These are phyloP conservation scores for Triplophysa dalaica DNA, from an alignment of 2,113 vertebrate species.

Conservation along the genomic window DNA sequence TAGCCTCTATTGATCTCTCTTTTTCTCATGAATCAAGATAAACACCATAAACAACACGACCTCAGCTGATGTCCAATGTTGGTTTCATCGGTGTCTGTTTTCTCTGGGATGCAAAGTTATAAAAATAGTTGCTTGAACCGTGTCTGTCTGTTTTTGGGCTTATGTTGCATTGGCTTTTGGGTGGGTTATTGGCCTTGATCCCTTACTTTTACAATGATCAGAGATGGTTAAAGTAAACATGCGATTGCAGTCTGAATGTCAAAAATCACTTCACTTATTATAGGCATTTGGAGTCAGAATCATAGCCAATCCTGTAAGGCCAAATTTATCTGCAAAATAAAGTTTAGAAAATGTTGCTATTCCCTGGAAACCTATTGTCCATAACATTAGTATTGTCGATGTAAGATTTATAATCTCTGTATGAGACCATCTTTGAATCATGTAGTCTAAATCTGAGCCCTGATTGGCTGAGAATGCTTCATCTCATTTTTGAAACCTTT, in stretches of 20 bases:
- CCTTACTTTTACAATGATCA: conserved; percentile 14
- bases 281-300: background rate
- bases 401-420: conserved; percentile 2
- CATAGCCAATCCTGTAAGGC: background rate
- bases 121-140: background rate
- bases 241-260: conserved; percentile 1
- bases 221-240: conserved; percentile 11
- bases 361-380: background rate
- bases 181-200: background rate
- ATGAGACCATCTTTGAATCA: conserved; percentile 16
- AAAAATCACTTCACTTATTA: background rate
- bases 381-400: background rate
- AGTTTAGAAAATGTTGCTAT: background rate
- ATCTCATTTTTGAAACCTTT: background rate
- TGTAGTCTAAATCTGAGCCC: background rate
- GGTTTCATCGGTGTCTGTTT: background rate
- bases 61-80: background rate
- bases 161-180: background rate
- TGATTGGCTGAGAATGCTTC: conserved; percentile 34
- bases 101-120: background rate
- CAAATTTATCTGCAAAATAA: background rate
- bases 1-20: background rate
- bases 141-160: background rate
- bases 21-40: background rate
- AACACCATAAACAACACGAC: background rate